Percentiles rank a stretch among this genome's conserved stretches.
phyloP scores from a whole-genome alignment of 2,113 vertebrate species.

The Rynchops niger region DNA sequence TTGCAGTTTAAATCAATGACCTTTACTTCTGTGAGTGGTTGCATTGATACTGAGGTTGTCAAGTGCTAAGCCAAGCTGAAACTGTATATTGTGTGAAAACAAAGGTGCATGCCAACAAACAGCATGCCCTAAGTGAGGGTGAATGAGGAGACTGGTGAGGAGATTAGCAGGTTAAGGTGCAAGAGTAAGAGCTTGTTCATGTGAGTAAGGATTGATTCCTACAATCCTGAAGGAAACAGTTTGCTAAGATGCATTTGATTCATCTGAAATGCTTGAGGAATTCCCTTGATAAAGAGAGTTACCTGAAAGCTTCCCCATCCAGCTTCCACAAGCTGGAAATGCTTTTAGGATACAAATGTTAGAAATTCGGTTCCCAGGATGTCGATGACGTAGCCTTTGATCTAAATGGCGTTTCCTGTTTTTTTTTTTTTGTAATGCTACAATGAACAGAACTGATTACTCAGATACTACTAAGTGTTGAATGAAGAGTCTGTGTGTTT shows the following conservation, averaged over 20 bases:
- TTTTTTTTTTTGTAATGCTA: background rate
- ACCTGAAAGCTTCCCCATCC: background rate
- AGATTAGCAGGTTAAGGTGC: constrained; percentile 17
- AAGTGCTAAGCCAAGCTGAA: constrained; percentile 40
- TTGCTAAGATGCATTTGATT: background rate
- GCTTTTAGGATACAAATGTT: background rate
- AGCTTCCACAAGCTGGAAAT: background rate
- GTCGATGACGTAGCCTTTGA: background rate
- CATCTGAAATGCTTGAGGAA: background rate
- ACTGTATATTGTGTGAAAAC: constrained; percentile 38
- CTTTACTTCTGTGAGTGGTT: constrained; percentile 33
- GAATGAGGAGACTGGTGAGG: background rate
- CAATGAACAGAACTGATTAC: background rate
- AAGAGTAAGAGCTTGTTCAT: background rate
- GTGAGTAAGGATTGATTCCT: background rate
- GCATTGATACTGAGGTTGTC: background rate
- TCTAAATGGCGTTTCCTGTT: background rate
- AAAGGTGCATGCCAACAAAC: background rate
- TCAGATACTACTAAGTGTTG: background rate
- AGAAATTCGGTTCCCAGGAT: background rate
- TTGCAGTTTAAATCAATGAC: background rate
- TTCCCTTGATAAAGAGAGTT: background rate
- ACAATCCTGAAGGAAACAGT: background rate
- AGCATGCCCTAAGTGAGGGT: background rate
- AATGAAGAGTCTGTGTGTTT: background rate